phyloP scores from a whole-genome alignment of 2,888 invertebrate genomes.

The Criorhina ranunculi region DNA sequence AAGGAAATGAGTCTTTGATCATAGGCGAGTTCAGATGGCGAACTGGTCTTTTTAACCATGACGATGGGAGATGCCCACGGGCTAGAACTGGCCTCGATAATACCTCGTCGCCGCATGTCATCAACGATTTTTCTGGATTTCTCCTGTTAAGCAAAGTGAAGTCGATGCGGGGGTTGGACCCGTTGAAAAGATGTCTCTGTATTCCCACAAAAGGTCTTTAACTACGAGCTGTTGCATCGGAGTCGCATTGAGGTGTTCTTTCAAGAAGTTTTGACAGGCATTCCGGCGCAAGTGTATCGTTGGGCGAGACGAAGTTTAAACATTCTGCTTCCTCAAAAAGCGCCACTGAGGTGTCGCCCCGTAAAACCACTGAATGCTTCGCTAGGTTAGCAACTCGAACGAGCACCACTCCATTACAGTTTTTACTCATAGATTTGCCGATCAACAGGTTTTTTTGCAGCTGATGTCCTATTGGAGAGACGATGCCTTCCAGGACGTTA shows the following conservation, averaged over 20 bases:
- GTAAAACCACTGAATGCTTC: slow-evolving; percentile 34
- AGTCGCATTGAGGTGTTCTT: slow-evolving; percentile 18
- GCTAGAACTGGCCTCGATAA: slow-evolving; percentile 42
- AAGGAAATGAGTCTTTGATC: slow-evolving; percentile 29
- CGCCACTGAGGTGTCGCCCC: neutral
- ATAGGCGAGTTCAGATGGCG: slow-evolving; percentile 27
- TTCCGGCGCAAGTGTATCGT: neutral
- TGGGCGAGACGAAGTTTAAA: neutral
- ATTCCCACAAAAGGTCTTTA: slow-evolving; percentile 25
- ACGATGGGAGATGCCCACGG: slow-evolving; percentile 54
- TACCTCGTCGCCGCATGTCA: slow-evolving; percentile 20
- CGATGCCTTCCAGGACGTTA: slow-evolving; percentile 5
- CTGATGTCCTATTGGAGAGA: slow-evolving; percentile 9
- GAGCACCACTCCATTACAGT: slow-evolving; percentile 11
- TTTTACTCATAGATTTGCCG: slow-evolving; percentile 18
- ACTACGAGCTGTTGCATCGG: slow-evolving; percentile 18
- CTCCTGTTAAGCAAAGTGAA: slow-evolving; percentile 37
- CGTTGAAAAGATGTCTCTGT: slow-evolving; percentile 24
- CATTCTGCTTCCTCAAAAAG: slow-evolving; percentile 18
- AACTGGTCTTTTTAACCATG: slow-evolving; percentile 34
- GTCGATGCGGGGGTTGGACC: slow-evolving; percentile 30
- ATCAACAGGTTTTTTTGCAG: slow-evolving; percentile 27
- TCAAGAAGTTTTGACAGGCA: neutral
- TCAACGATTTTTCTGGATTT: slow-evolving; percentile 31
- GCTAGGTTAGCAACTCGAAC: slow-evolving; percentile 17